A percentile compares a stretch with the other conserved stretches of the same genome.
Evolutionary conservation across 2,888 invertebrate genomes (phyloP).

Genomic region (Drosophila borborema): DNA sequence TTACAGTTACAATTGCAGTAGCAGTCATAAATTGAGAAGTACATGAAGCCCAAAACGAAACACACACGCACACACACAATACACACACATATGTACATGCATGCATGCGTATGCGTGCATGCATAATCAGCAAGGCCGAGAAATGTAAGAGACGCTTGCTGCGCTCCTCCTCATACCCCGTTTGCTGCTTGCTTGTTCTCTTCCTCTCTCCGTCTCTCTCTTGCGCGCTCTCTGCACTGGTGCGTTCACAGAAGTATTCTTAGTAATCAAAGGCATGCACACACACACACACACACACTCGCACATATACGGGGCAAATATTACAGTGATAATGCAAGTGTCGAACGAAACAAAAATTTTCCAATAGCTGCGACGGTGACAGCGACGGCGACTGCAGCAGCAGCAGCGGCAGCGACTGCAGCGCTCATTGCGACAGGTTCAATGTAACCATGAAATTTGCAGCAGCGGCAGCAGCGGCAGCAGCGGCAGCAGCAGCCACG

Average conservation of each 20-base stretch:
- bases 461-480: slow-evolving; percentile 21
- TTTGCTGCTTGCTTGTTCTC: slow-evolving; percentile 5
- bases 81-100: background rate
- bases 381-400: slow-evolving; percentile 9
- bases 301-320: slow-evolving; percentile 40
- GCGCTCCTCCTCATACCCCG: slow-evolving; percentile 17
- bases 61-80: slow-evolving; percentile 5
- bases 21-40: slow-evolving; percentile 23
- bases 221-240: background rate
- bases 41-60: slow-evolving; percentile 36
- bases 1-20: slow-evolving; percentile 20
- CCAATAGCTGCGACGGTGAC: slow-evolving; percentile 54
- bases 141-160: slow-evolving; percentile 46
- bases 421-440: slow-evolving; percentile 58
- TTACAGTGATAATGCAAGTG: slow-evolving; percentile 67
- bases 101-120: background rate
- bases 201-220: slow-evolving; percentile 17
- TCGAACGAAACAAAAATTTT: slow-evolving; percentile 68
- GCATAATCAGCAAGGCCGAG: slow-evolving; percentile 75
- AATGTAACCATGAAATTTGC: slow-evolving; percentile 74
- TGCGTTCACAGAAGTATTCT: slow-evolving; percentile 17
- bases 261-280: slow-evolving; percentile 16
- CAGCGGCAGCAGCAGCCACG: slow-evolving; percentile 36
- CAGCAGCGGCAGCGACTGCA: background rate
- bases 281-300: slow-evolving; percentile 26